Evolutionary conservation across 2,113 vertebrate species (phyloP).

Genomic region (Castor canadensis): DNA sequence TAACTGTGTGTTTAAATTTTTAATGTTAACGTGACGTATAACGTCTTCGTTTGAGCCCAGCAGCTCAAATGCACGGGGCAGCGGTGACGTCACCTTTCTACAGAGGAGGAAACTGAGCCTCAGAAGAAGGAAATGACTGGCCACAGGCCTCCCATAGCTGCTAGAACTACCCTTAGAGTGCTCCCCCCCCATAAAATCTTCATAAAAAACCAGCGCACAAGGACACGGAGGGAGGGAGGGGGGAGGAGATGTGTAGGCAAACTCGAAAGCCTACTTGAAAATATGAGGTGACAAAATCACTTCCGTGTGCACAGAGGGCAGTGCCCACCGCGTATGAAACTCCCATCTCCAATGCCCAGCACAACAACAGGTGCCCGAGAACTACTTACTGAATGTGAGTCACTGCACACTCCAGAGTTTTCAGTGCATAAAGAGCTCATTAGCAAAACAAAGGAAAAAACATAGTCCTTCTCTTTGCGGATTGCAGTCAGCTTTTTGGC

Average conservation of each 20-base stretch:
- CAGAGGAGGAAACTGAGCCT: background rate
- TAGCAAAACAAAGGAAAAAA: background rate
- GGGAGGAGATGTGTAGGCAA: background rate
- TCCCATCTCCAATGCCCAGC: background rate
- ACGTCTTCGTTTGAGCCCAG: background rate
- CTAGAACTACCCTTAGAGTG: background rate
- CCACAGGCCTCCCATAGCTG: background rate
- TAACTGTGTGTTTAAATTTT: background rate
- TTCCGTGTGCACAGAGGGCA: background rate
- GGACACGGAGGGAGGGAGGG: rapidly evolving
- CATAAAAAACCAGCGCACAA: background rate
- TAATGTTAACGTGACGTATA: background rate
- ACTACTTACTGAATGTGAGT: background rate
- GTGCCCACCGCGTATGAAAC: background rate
- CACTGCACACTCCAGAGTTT: background rate
- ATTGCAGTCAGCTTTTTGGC: background rate
- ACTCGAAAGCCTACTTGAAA: background rate
- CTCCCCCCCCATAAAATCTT: background rate
- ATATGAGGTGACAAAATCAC: background rate
- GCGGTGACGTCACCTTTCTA: background rate
- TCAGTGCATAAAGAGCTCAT: background rate
- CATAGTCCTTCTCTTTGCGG: background rate
- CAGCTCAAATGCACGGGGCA: background rate
- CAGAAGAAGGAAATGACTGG: background rate
- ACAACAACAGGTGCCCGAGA: background rate